These are phyloP conservation scores for Marcusenius ussheri DNA, from an alignment of 2,113 vertebrate genomes.

Conservation along the genomic window DNA sequence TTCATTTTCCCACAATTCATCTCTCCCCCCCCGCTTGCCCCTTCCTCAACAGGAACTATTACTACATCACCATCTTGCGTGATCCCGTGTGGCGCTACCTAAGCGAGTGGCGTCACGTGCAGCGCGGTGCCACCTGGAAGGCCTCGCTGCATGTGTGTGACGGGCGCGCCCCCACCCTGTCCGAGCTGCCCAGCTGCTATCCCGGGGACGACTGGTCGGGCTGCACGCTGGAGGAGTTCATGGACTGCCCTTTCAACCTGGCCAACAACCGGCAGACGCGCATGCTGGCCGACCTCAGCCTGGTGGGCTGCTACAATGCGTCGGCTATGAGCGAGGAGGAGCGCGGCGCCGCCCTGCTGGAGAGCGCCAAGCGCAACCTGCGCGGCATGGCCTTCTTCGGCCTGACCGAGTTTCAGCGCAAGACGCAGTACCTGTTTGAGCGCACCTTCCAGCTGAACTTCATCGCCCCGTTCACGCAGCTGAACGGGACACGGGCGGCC, in stretches of 20 bases:
- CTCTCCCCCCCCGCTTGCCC: background rate
- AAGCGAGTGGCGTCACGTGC: slow-evolving; percentile 95
- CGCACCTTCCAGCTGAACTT: slow-evolving; percentile 92
- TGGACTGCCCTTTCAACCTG: slow-evolving; percentile 90
- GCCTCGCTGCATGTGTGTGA: slow-evolving; percentile 89
- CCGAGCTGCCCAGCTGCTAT: slow-evolving; percentile 92
- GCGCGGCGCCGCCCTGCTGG: slow-evolving; percentile 79
- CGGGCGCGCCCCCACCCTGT: slow-evolving; percentile 78
- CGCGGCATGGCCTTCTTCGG: slow-evolving; percentile 93
- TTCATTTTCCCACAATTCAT: background rate
- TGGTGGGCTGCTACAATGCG: slow-evolving; percentile 93
- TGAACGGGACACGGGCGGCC: slow-evolving; percentile 90
- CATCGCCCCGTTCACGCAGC: slow-evolving; percentile 88
- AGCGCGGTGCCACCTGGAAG: slow-evolving; percentile 92
- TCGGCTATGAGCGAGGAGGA: slow-evolving; percentile 83
- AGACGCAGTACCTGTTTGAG: slow-evolving; percentile 95
- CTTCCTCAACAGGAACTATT: slow-evolving; percentile 73
- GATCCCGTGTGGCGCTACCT: slow-evolving; percentile 90
- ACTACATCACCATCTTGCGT: slow-evolving; percentile 94
- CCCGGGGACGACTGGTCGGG: slow-evolving; percentile 91
- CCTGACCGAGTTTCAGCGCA: slow-evolving; percentile 91
- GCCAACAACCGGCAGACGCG: slow-evolving; percentile 95
- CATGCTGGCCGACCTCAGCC: slow-evolving; percentile 91
- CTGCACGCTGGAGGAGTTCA: slow-evolving; percentile 87
- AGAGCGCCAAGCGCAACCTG: slow-evolving; percentile 91